These are phyloP conservation scores for Drosophila greeni DNA, from an alignment of 2,888 invertebrate genomes.

Conservation along the genomic window DNA sequence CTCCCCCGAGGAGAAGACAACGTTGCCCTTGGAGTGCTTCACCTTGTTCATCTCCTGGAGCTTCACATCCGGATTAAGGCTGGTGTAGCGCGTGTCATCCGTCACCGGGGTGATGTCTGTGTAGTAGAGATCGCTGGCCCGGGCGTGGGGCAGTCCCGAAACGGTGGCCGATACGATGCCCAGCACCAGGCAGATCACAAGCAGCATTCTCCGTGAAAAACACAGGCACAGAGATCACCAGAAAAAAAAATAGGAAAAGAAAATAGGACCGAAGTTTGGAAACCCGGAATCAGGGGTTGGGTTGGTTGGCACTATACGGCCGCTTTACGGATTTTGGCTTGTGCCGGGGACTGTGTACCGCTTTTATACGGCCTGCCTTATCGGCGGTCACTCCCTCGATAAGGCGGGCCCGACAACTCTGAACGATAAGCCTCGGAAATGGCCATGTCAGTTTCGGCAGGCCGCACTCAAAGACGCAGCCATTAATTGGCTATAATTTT, in stretches of 20 bases:
- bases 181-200: constrained; percentile 16
- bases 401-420: constrained; percentile 31
- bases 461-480: background rate
- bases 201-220: background rate
- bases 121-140: constrained; percentile 62
- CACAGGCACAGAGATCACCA: constrained; percentile 1
- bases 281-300: background rate
- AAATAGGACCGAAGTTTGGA: background rate
- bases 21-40: constrained; percentile 74
- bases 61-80: constrained; percentile 50
- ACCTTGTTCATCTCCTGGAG: constrained; percentile 62
- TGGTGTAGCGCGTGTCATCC: constrained; percentile 60
- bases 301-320: constrained; percentile 7
- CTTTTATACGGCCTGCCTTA: constrained; percentile 59
- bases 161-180: constrained; percentile 2
- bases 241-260: background rate
- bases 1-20: constrained; percentile 69
- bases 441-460: constrained; percentile 21
- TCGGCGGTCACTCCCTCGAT: constrained; percentile 59
- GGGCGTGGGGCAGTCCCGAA: constrained; percentile 19
- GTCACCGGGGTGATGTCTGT: constrained; percentile 67
- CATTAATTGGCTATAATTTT: constrained; percentile 56
- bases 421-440: constrained; percentile 42
- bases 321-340: constrained; percentile 31
- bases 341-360: constrained; percentile 19